Conservation (phyloP, 1,140 invertebrate genomes). For the Drosophila pachea region DNA sequence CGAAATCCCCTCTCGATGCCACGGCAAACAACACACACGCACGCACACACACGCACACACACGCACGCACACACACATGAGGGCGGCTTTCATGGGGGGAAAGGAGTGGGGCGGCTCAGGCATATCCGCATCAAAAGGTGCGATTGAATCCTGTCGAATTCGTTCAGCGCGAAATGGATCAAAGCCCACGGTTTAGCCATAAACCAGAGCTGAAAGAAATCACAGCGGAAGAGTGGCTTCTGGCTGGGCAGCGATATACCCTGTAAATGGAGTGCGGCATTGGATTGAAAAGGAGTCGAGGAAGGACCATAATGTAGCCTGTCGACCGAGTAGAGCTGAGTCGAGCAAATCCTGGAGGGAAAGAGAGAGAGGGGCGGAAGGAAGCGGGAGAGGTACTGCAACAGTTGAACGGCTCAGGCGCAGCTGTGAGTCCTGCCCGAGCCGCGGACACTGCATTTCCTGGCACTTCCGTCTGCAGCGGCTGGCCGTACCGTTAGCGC, state of each 20-base stretch:
- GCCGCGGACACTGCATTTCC: constrained; percentile 39
- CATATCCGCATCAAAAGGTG: constrained; percentile 1
- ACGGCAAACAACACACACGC: constrained; percentile 28
- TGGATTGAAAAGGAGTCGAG: no score
- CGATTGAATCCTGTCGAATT: constrained; percentile 58
- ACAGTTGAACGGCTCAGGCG: not conserved
- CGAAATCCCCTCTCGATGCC: not conserved
- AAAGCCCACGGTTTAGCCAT: not conserved
- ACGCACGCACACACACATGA: no score
- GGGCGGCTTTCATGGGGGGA: no score
- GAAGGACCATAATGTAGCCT: no score
- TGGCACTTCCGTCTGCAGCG: constrained; percentile 20
- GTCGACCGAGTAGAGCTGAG: no score
- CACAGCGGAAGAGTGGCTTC: no score
- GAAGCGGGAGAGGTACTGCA: no score
- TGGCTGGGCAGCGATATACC: no score
- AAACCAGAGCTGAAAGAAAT: constrained; percentile 1
- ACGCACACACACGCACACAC: no score
- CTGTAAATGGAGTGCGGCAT: no score
- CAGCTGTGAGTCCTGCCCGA: constrained; percentile 19
- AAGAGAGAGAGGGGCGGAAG: no score
- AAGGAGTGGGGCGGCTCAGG: not conserved
- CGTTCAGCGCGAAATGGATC: not conserved
- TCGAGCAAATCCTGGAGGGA: no score
- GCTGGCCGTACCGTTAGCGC: constrained; percentile 12